A percentile compares a stretch with the other conserved stretches of the same genome.
These are phyloP conservation scores for Girardinichthys multiradiatus DNA, from an alignment of 2,113 vertebrate species.

Conservation along the genomic window DNA sequence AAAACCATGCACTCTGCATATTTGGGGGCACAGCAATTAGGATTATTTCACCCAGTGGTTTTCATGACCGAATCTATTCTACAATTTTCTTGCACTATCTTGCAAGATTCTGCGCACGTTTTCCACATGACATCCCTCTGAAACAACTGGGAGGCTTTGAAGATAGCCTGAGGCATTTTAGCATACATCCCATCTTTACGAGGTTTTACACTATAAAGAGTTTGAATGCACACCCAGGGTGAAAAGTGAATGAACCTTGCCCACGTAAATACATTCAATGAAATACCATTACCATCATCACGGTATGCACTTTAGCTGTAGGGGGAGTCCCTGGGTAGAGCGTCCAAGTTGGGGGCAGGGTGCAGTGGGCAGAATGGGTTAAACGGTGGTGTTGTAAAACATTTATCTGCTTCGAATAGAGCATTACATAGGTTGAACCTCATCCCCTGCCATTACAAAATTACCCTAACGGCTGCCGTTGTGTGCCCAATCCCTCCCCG, in stretches of 20 bases:
- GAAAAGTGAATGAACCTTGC: slow-evolving; percentile 37
- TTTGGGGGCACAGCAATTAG: slow-evolving; percentile 39
- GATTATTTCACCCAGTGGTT: slow-evolving; percentile 61
- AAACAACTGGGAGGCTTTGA: slow-evolving; percentile 57
- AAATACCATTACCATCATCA: slow-evolving; percentile 31
- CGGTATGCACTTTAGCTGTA: slow-evolving; percentile 43
- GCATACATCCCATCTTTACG: slow-evolving; percentile 71
- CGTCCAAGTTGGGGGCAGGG: slow-evolving; percentile 41
- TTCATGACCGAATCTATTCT: slow-evolving; percentile 61
- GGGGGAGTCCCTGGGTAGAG: slow-evolving; percentile 40
- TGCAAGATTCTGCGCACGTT: slow-evolving; percentile 78
- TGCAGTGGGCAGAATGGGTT: slow-evolving; percentile 65
- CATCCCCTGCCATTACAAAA: slow-evolving; percentile 76
- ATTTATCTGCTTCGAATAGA: slow-evolving; percentile 79
- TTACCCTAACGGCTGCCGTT: slow-evolving; percentile 80
- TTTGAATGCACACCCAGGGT: slow-evolving; percentile 64
- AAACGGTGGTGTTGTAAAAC: slow-evolving; percentile 78
- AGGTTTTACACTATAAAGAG: slow-evolving; percentile 76
- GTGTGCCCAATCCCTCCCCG: slow-evolving; percentile 64
- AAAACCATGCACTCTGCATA: slow-evolving; percentile 25
- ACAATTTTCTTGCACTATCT: slow-evolving; percentile 79
- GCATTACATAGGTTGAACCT: slow-evolving; percentile 71
- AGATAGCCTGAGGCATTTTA: slow-evolving; percentile 48
- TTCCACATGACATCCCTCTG: slow-evolving; percentile 73
- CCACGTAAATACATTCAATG: slow-evolving; percentile 10